phyloP scores from a whole-genome alignment of 1,140 invertebrate genomes.

The Goniozus legneri region DNA sequence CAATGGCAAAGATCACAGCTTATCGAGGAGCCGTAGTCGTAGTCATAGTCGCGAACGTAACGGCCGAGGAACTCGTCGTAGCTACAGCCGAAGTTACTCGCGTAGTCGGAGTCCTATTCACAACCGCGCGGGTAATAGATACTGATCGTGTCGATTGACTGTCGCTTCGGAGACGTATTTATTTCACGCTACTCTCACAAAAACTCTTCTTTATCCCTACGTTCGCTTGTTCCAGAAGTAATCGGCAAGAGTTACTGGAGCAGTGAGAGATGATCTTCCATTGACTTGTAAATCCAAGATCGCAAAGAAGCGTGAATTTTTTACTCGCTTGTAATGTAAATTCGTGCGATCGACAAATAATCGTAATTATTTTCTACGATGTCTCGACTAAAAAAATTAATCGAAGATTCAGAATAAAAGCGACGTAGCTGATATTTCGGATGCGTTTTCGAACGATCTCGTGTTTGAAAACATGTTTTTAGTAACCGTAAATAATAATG shows the following conservation, averaged over 20 bases:
- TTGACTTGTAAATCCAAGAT: conserved; percentile 9
- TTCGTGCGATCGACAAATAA: too few species aligned
- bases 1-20: conserved; percentile 44
- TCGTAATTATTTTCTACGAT: too few species aligned
- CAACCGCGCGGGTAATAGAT: conserved; percentile 42
- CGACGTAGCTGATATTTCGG: too few species aligned
- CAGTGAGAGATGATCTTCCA: conserved; percentile 47
- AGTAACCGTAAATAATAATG: too few species aligned
- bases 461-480: too few species aligned
- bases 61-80: conserved; percentile 40
- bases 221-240: conserved; percentile 34
- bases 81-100: conserved; percentile 50
- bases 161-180: neutral
- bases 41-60: conserved; percentile 49
- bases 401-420: too few species aligned
- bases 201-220: neutral
- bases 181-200: neutral
- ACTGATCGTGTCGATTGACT: neutral
- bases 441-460: too few species aligned
- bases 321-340: too few species aligned
- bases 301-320: too few species aligned
- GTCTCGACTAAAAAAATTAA: too few species aligned
- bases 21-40: conserved; percentile 46
- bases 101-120: conserved; percentile 45
- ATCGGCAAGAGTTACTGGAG: conserved; percentile 52